phyloP scores from a whole-genome alignment of 1,140 invertebrate genomes.

The Oreohelix idahoensis region DNA sequence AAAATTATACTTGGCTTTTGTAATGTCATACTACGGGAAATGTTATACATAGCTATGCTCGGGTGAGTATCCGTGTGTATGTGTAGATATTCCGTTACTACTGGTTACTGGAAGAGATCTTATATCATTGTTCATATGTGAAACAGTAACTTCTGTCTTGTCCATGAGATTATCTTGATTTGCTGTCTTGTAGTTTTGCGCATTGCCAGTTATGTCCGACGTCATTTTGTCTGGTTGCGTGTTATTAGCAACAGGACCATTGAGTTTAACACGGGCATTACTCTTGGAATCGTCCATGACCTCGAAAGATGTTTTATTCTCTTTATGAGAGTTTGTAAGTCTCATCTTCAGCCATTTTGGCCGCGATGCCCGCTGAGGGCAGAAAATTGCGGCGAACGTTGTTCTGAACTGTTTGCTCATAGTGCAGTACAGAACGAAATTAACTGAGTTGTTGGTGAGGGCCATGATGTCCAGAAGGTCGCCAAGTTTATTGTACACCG shows the following conservation, averaged over 20 bases:
- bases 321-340: conserved; percentile 20
- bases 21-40: no score
- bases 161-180: not conserved
- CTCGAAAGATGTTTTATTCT: not conserved
- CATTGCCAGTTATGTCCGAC: not conserved
- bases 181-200: not conserved
- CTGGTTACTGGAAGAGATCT: not conserved
- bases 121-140: not conserved
- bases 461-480: conserved; percentile 93
- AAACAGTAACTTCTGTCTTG: not conserved
- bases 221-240: not conserved
- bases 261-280: not conserved
- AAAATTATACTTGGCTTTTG: no score
- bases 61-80: conserved; percentile 16
- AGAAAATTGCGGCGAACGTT: conserved; percentile 79
- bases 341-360: conserved; percentile 61
- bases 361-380: conserved; percentile 54
- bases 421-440: conserved; percentile 93
- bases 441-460: conserved; percentile 90
- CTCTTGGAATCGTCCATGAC: not conserved
- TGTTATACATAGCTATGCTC: conserved; percentile 16
- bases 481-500: conserved; percentile 79
- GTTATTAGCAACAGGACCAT: not conserved
- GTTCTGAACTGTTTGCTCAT: conserved; percentile 94
- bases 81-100: conserved; percentile 10